Base-by-base conservation (phyloP, 2,888 invertebrate genomes). In the Bruchidius siliquastri region DNA sequence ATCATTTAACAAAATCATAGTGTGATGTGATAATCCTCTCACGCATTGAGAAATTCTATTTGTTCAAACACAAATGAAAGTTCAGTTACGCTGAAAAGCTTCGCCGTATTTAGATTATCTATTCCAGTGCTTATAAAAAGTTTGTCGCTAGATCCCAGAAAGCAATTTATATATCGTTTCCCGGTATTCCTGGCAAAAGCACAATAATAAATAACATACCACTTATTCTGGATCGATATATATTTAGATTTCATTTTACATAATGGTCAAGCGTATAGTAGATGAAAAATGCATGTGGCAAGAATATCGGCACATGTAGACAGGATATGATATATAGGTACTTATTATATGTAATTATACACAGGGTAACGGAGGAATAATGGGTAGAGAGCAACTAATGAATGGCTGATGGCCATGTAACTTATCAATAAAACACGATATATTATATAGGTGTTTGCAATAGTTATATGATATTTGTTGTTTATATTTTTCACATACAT, bases 21-120 rank as follows among this genome's bases (percentile, higher is more conserved):
- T 49, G n/a, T n/a, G 49, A 49, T 49, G 49, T 49, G 18, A 49
- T 13, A 49, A 18, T 49, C 49, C 18, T 13, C 32, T 71, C 0
- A 22, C 20, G 49, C 18, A 49, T 49, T 49, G 76, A 76, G 76
- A 76, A 76, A 76, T 72, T 74, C 70, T 72, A 67, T 74, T 74
- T 69, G 72, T 72, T 71, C 74, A 73, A 49, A 49, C n/a, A 49
- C 49, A 49, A 73, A 73, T 71, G 74, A 74, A 74, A 76, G 76
- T 76, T 73, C 73, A 73, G 72, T 73, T 74, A 73, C 71, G 72
- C 71, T 74, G 73, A 72, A 74, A 76, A 75, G 73, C 73, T 75
- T 73, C 72, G 72, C 75, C 75, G 73, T 73, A 75, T 73, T 72
- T 67, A 72, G 75, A 72, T 75, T 71, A 30, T 30, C 21, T 66